Evolutionary conservation across 2,797 vertebrate species (phyloP).

Genomic region (Pseudomugil tenellus): DNA sequence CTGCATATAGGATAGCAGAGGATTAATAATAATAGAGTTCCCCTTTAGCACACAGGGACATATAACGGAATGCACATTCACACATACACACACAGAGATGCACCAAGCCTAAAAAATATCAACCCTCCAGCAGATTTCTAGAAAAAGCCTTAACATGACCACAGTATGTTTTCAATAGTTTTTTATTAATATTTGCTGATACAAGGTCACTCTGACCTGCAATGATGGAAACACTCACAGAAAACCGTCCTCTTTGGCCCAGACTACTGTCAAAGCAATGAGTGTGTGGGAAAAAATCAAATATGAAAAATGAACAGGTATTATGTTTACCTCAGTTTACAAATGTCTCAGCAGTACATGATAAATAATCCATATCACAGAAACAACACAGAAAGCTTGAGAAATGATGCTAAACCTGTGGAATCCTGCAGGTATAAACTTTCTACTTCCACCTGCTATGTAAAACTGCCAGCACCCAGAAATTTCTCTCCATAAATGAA

Average conservation of each 20-base stretch:
- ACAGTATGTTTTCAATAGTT: slow-evolving; percentile 62
- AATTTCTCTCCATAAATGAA: slow-evolving; percentile 19
- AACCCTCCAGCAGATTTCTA: slow-evolving; percentile 20
- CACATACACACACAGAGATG: background rate
- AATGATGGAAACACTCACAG: slow-evolving; percentile 77
- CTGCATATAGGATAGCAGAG: slow-evolving; percentile 31
- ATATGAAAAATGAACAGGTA: slow-evolving; percentile 48
- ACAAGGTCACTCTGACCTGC: slow-evolving; percentile 81
- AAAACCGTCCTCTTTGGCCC: slow-evolving; percentile 76
- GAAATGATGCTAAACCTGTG: slow-evolving; percentile 42
- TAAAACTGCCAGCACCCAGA: slow-evolving; percentile 42
- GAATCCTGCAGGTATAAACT: slow-evolving; percentile 48
- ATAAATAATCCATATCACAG: slow-evolving; percentile 56
- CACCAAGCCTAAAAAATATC: background rate
- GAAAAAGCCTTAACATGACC: slow-evolving; percentile 53
- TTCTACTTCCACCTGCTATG: slow-evolving; percentile 35
- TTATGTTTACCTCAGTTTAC: slow-evolving; percentile 59
- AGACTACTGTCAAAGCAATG: slow-evolving; percentile 77
- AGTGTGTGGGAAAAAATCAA: slow-evolving; percentile 43
- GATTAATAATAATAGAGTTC: slow-evolving; percentile 35
- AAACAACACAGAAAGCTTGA: slow-evolving; percentile 61
- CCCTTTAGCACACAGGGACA: slow-evolving; percentile 40
- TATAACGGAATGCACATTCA: slow-evolving; percentile 4
- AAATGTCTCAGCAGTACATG: slow-evolving; percentile 60
- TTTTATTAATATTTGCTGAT: slow-evolving; percentile 84